Base-by-base conservation (phyloP, 2,888 invertebrate genomes). In the Aromia moschata region DNA sequence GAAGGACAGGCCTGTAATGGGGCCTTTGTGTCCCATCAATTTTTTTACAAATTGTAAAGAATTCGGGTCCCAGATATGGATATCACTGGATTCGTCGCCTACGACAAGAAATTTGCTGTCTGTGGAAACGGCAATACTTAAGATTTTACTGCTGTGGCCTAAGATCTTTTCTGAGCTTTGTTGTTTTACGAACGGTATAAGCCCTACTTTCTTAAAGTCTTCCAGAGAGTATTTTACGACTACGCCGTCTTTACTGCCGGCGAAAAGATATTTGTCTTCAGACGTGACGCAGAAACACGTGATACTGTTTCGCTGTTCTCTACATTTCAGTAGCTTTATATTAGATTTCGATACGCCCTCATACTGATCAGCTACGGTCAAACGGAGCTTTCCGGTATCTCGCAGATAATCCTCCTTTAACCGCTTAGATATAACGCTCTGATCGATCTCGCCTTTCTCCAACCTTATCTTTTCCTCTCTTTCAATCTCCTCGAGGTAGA, bases 201-300 rank as follows among this genome's bases (percentile, higher is more conserved):
- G 77, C 2, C 83, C 85, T 1, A 89, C 73, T 81, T 90, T 88
- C 69, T 84, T 84, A 68, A 84, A 85, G n/a, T 86, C 85, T 62
- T 82, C 81, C 43, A 91, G 75, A 17, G 86, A 86, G 86, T 95
- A 98, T 84, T 96, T 96, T 11, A 96, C 87, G 52, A 98, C 85
- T 44, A 86, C 85, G 43, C 93, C 90, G 79, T 96, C 94, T 83
- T 97, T 97, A 56, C 94, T 93, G 0, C 93, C 96, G 17, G 91
- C 89, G 79, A 88, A 96, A 0, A 92, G 82, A 71, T 82, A 86
- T 70, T 86, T 84, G 43, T 88, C 87, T 80, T 96, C 91, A 56
- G 83, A 83, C 18, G 91, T 89, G 2, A 96, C 78, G 68, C 91
- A 92, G 10, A 95, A 76, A 76, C 94, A 91, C 1, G 96, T 96